phyloP scores from a whole-genome alignment of 1,140 invertebrate species.

The Coelopa frigida region DNA sequence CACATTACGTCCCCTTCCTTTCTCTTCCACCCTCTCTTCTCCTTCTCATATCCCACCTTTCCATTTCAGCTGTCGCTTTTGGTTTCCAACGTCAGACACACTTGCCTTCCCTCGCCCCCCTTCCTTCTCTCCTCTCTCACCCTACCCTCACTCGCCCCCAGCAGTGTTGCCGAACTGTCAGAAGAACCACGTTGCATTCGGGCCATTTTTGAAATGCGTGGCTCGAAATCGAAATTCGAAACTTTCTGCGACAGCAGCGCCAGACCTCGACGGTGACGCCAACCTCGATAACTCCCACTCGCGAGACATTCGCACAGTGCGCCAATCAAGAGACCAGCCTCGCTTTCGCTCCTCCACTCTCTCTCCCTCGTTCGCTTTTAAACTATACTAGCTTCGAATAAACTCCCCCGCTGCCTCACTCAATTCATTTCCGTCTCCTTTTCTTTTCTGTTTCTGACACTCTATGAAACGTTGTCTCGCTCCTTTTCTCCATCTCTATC shows the following conservation, averaged over 20 bases:
- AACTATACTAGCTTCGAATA: not conserved
- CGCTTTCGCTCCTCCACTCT: not conserved
- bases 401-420: not conserved
- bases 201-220: too few relatives aligned
- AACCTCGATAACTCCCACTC: too few relatives aligned
- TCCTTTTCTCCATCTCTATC: too few relatives aligned
- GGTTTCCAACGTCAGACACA: not conserved
- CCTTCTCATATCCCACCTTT: not conserved
- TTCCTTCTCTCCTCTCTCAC: not conserved
- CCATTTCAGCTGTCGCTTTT: not conserved
- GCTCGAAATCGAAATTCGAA: too few relatives aligned
- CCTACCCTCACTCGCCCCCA: not conserved
- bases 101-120: not conserved
- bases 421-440: not conserved
- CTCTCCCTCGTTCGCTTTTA: not conserved
- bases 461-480: too few relatives aligned
- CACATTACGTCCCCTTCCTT: not conserved
- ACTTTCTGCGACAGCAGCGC: too few relatives aligned
- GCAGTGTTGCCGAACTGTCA: too few relatives aligned
- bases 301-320: too few relatives aligned
- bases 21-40: not conserved
- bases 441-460: too few relatives aligned
- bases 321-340: too few relatives aligned
- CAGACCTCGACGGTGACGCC: too few relatives aligned
- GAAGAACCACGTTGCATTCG: too few relatives aligned